These are phyloP conservation scores for Cryptotis parvus DNA, from an alignment of 2,113 vertebrate genomes.

Conservation along the genomic window DNA sequence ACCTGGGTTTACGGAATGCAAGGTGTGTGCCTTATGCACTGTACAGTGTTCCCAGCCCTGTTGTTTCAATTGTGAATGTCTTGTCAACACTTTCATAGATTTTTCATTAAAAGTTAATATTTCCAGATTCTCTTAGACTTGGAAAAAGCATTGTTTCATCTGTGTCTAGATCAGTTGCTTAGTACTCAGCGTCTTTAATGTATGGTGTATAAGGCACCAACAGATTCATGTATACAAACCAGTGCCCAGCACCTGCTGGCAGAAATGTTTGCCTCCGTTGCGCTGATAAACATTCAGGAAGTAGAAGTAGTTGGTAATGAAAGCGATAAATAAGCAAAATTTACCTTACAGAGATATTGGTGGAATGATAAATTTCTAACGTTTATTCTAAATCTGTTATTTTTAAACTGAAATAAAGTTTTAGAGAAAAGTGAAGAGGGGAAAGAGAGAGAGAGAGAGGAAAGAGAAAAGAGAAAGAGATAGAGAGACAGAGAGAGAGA, in stretches of 20 bases:
- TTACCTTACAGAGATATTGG: not conserved
- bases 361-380: not conserved
- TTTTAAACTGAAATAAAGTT: not conserved
- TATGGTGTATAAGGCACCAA: not conserved
- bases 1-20: too few species aligned
- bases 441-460: too few species aligned
- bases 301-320: not conserved
- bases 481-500: too few species aligned
- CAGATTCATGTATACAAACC: not conserved
- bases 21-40: too few species aligned
- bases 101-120: conserved; percentile 10
- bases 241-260: not conserved
- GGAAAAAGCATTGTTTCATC: not conserved
- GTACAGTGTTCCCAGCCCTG: too few species aligned
- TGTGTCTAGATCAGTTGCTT: not conserved
- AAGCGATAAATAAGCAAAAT: not conserved
- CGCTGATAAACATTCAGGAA: not conserved
- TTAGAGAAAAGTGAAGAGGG: conserved; percentile 20
- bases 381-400: not conserved
- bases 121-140: not conserved
- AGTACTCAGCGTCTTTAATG: not conserved
- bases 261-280: not conserved
- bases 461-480: too few species aligned
- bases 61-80: not conserved
- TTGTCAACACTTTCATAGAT: conserved; percentile 29